These are phyloP conservation scores for Musca domestica DNA, from an alignment of 1,140 invertebrate species.

Conservation along the genomic window DNA sequence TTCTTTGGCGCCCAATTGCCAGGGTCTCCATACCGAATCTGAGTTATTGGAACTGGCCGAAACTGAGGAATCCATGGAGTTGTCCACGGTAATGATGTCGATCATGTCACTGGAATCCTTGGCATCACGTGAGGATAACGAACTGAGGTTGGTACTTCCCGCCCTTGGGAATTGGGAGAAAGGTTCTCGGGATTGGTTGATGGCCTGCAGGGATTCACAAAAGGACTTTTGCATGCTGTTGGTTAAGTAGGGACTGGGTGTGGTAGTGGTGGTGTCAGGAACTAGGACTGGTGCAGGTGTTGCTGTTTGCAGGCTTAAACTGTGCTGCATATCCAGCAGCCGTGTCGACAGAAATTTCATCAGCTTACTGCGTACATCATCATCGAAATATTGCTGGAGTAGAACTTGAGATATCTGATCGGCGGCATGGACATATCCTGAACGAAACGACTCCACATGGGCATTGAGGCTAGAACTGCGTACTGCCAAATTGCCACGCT, in stretches of 20 bases:
- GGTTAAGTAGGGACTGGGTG: slow-evolving; percentile 33
- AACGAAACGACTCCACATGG: slow-evolving; percentile 77
- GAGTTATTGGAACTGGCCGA: slow-evolving; percentile 31
- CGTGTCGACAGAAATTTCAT: slow-evolving; percentile 84
- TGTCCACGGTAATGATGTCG: slow-evolving; percentile 49
- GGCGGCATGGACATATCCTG: slow-evolving; percentile 89
- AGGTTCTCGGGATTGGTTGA: neutral
- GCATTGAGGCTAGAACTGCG: slow-evolving; percentile 36
- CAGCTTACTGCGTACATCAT: slow-evolving; percentile 77
- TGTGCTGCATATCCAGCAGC: slow-evolving; percentile 62
- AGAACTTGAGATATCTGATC: slow-evolving; percentile 87
- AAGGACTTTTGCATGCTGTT: slow-evolving; percentile 6
- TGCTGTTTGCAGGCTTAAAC: slow-evolving; percentile 32
- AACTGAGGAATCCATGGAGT: slow-evolving; percentile 36
- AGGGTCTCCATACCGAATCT: slow-evolving; percentile 48
- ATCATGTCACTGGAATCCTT: slow-evolving; percentile 34
- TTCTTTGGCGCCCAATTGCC: slow-evolving; percentile 31
- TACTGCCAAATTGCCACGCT: slow-evolving; percentile 45
- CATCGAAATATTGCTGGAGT: slow-evolving; percentile 67
- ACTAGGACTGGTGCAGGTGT: slow-evolving; percentile 25
- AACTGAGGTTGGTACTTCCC: neutral
- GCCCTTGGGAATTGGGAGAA: no score
- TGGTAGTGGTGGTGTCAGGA: slow-evolving; percentile 32
- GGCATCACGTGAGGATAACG: neutral
- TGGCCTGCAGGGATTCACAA: neutral